Percentiles rank a stretch among this genome's conserved stretches.
These are phyloP conservation scores for Brienomyrus longianalis DNA, from an alignment of 2,113 vertebrate species.

Conservation along the genomic window DNA sequence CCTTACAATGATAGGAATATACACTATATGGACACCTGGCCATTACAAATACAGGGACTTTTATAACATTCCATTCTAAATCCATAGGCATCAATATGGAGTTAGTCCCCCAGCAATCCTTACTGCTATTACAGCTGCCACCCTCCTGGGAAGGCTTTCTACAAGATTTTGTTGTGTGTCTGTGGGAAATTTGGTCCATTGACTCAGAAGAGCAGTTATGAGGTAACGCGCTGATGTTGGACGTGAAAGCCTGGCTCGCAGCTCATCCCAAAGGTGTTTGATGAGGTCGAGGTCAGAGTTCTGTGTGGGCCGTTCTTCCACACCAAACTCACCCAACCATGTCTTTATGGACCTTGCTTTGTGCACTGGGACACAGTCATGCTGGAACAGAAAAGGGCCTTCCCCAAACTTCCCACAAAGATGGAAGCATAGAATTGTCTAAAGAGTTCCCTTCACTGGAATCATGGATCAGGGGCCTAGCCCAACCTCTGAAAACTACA, in stretches of 20 bases:
- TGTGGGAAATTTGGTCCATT: neutral
- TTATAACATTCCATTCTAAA: neutral
- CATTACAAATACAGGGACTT: neutral
- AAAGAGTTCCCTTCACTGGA: neutral
- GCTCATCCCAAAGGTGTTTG: neutral
- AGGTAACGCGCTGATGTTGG: neutral
- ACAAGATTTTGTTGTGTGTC: neutral
- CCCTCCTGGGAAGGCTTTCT: neutral
- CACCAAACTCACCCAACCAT: neutral
- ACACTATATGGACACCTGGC: neutral
- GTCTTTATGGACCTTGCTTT: neutral
- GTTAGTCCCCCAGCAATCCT: too few relatives aligned
- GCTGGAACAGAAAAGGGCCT: neutral
- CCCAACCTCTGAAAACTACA: neutral
- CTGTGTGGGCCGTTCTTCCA: neutral
- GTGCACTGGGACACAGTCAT: neutral
- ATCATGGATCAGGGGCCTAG: neutral
- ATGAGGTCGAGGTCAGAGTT: neutral
- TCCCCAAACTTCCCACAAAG: neutral
- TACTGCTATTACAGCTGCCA: neutral
- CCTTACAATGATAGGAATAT: neutral
- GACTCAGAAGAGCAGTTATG: neutral
- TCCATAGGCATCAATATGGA: too few relatives aligned
- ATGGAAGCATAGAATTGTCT: neutral
- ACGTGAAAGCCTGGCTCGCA: neutral